Evolutionary conservation across 2,797 vertebrate genomes (phyloP), one percentile per base, ranked within the genome.

Genomic region (Acridotheres tristis): DNA sequence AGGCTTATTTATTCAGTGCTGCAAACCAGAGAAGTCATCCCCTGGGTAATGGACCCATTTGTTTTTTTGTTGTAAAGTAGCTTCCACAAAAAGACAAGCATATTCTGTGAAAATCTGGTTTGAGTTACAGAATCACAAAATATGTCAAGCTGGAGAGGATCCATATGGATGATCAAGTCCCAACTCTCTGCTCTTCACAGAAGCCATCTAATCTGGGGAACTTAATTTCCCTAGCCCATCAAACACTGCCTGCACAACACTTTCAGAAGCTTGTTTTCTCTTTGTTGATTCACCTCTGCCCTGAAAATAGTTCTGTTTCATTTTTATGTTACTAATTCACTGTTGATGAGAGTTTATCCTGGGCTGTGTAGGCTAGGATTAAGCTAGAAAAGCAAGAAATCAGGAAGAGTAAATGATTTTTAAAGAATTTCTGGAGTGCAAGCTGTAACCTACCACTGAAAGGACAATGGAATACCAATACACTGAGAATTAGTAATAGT

Each of bases 261-360:
- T 88, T 54, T 34, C 3, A 36, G 9, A 93, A 88, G n/a, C 77
- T 91, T 90, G 34, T 62, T 89, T 91, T 83, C 45, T 91, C 18
- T 68, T 88, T 89, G 67, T 80, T 92, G 90, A 94, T 71, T 95
- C 85, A 88, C 38, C 9, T 61, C 53, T 82, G 36, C 53, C 57
- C 38, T 80, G 78, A 77, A 94, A 87, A 48, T 40, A 71, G 43
- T 40, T 89, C 32, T 32, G 32, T 74, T 79, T 72, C 50, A 54
- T 88, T 91, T 91, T 88, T 80, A 80, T 89, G 32, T 83, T 83
- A 83, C 20, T 55, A 93, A 76, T 85, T 54, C 18, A 54, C 29
- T 54, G 61, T 57, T 85, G 65, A 65, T 83, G 85, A 72, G 53
- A 90, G 59, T 82, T 91, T 61, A 89, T 68, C 25, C 61, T n/a